phyloP scores from a whole-genome alignment of 2,797 vertebrate genomes.

The Acanthopagrus latus region DNA sequence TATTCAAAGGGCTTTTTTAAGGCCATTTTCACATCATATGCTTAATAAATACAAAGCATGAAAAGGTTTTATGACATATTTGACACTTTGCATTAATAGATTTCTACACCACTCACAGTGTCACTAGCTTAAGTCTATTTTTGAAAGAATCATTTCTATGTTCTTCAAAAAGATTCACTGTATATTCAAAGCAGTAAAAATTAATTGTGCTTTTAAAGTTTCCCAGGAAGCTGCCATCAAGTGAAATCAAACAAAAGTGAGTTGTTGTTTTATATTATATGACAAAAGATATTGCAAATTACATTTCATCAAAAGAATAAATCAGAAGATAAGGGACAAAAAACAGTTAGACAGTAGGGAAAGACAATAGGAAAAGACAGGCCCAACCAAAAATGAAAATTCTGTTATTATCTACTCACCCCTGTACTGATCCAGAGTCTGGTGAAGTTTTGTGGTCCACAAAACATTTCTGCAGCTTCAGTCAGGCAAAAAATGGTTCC shows the following conservation, averaged over 20 bases:
- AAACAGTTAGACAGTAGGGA: not conserved
- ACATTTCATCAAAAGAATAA: not conserved
- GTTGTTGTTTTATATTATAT: not conserved
- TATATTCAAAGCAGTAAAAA: no score
- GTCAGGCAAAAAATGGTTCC: no score
- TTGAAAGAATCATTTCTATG: not conserved
- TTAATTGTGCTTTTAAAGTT: no score
- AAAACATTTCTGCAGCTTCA: no score
- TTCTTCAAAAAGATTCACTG: not conserved
- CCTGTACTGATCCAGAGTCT: no score
- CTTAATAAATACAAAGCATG: not conserved
- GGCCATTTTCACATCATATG: not conserved
- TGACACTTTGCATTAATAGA: no score
- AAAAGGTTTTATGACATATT: no score
- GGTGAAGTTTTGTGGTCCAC: no score
- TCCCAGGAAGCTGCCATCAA: no score
- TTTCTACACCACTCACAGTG: not conserved
- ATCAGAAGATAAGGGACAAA: not conserved
- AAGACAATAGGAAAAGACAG: not conserved
- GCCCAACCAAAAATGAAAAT: no score
- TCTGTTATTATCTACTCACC: no score
- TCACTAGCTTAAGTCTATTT: not conserved
- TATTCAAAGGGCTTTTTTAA: not conserved
- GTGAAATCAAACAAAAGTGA: no score
- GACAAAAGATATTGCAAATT: not conserved